Conservation (phyloP, 2,888 invertebrate genomes). For the Sericinus montela region DNA sequence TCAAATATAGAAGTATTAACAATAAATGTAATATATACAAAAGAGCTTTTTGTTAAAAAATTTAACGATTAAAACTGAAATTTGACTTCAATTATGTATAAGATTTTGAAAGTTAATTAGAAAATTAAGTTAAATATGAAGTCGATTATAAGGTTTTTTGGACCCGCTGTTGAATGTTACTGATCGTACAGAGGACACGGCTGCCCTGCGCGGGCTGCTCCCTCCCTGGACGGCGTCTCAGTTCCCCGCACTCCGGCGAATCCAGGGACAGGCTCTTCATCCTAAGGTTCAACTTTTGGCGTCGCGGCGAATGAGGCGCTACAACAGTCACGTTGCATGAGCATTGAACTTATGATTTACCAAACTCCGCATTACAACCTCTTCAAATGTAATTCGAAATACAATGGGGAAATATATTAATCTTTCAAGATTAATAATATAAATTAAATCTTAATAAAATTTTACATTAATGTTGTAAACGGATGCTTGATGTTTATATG, state of each 20-base stretch:
- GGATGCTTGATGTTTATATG: neutral
- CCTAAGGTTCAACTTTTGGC: conserved; percentile 96
- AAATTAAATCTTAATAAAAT: no score
- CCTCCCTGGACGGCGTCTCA: conserved; percentile 82
- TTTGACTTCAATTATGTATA: no score
- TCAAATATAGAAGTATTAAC: no score
- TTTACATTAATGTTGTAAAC: no score
- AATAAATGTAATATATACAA: no score
- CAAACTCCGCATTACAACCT: conserved; percentile 1
- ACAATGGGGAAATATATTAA: no score
- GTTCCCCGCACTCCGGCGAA: conserved; percentile 94
- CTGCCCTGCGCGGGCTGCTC: conserved; percentile 76
- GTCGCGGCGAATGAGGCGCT: conserved; percentile 97
- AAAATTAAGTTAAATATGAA: no score
- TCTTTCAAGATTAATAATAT: no score
- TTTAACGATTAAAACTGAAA: no score
- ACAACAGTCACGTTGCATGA: conserved; percentile 72
- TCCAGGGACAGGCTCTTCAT: conserved; percentile 99
- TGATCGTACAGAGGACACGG: conserved; percentile 81
- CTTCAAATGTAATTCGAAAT: no score
- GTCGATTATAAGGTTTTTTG: conserved; percentile 47
- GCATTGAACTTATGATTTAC: conserved; percentile 32
- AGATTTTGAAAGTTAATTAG: no score
- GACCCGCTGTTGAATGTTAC: conserved; percentile 40
- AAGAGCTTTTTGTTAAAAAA: no score